Evolutionary conservation across 1,140 invertebrate genomes (phyloP), one percentile per base, ranked within the genome.

Genomic region (Oppia nitens): DNA sequence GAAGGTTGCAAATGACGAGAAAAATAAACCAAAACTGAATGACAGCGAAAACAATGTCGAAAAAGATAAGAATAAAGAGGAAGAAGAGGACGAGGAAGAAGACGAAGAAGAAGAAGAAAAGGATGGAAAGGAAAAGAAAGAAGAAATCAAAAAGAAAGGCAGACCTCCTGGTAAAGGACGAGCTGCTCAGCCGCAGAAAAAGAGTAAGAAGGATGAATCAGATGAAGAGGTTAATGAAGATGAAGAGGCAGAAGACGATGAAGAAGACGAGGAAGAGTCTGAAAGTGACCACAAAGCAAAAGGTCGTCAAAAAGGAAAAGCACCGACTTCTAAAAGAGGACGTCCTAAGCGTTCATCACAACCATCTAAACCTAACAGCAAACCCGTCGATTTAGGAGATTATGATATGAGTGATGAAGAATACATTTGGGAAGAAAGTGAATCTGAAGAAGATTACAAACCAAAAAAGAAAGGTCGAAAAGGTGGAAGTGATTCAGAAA

Each of bases 401-500:
- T 62, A 60, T 55, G 47, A 56, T 21, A 49, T 48, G 27, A 61
- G 60, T 40, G 60, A 62, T 51, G 60, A 59, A 14, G 55, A 59
- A 20, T n/a, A n/a, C n/a, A n/a, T n/a, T n/a, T 26, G 53, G 9
- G 23, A 25, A 21, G 49, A 61, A 53, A 52, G 50, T 26, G 57
- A 60, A 21, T 57, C 55, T 21, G 60, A 61, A 58, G 60, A 61
- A 25, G 55, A 57, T 28, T 51, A 25, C 27, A 57, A 53, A 21
- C 60, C 60, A 1, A 61, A 50, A 20, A 11, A 49, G 0, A 56
- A 48, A 24, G 23, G 59, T 2, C 57, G 49, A 32, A 49, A 59
- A 26, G 49, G 62, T 55, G 25, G n/a, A n/a, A 49, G 55, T 47
- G 65, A 62, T 23, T 66, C 64, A 49, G 65, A 59, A 29, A 65